Evolutionary conservation across 2,888 invertebrate species (phyloP).

Genomic region (Macropis europaea): DNA sequence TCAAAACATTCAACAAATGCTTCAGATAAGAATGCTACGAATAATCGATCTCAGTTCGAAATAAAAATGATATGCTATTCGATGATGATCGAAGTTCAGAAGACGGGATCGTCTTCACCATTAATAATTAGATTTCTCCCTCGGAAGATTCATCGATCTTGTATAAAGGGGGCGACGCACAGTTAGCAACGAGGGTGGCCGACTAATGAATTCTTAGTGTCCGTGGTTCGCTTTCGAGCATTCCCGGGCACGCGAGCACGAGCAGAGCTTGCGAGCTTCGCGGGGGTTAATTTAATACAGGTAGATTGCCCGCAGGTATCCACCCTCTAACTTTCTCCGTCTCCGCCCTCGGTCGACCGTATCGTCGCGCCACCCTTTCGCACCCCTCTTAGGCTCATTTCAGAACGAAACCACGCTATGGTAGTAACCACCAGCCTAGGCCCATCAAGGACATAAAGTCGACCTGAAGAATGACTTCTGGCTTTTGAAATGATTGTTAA

Average conservation of each 20-base stretch:
- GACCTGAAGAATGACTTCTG: too few relatives aligned
- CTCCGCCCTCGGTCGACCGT: constrained; percentile 45
- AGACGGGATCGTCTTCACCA: background rate
- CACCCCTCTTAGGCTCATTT: too few relatives aligned
- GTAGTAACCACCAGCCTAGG: too few relatives aligned
- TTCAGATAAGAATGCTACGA: too few relatives aligned
- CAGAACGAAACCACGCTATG: too few relatives aligned
- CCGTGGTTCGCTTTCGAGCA: constrained; percentile 62
- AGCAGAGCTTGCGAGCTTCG: constrained; percentile 46
- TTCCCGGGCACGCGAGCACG: constrained; percentile 66
- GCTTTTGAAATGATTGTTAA: too few relatives aligned
- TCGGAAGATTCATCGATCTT: constrained; percentile 41
- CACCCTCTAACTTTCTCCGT: constrained; percentile 59
- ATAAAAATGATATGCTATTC: background rate
- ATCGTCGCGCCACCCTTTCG: constrained; percentile 16
- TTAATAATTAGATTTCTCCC: constrained; percentile 12
- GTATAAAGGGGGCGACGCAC: background rate
- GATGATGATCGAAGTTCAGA: background rate
- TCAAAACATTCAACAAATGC: too few relatives aligned
- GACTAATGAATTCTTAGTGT: constrained; percentile 69
- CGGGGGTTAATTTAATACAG: constrained; percentile 74
- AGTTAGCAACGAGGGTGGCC: constrained; percentile 35
- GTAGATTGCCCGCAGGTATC: constrained; percentile 73
- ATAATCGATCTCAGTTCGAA: background rate
- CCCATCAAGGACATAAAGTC: too few relatives aligned